Evolutionary conservation across 2,113 vertebrate species (phyloP).

Genomic region (Elephantulus edwardii): DNA sequence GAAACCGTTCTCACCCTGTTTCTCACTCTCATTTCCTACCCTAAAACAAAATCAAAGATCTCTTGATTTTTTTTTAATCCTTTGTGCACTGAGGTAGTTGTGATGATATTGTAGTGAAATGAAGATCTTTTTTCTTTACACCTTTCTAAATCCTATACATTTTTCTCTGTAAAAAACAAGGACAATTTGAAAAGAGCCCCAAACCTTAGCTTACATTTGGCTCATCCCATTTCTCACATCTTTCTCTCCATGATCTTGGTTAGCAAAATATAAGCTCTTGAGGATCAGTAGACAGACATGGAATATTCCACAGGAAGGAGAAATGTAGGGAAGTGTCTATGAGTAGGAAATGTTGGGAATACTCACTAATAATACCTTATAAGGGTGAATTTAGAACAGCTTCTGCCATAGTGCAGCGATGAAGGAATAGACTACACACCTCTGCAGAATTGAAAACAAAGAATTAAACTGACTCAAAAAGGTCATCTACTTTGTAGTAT

Average conservation of each 20-base stretch:
- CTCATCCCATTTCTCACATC: not conserved
- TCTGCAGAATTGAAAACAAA: not conserved
- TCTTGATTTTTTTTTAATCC: not conserved
- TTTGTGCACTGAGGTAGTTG: not conserved
- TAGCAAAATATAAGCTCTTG: not conserved
- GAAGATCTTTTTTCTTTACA: not conserved
- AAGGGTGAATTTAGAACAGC: not conserved
- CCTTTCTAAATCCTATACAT: not conserved
- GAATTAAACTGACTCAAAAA: not conserved
- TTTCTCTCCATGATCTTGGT: not conserved
- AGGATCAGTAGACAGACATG: not conserved
- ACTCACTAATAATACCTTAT: not conserved
- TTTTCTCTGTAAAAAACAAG: not conserved
- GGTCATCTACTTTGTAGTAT: not conserved
- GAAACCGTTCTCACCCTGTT: not conserved
- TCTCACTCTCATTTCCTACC: not conserved
- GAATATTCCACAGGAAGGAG: not conserved
- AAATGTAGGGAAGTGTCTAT: not conserved
- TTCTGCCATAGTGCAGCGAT: not conserved
- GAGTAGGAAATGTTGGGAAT: not conserved
- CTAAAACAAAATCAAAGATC: not conserved
- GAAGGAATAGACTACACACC: not conserved
- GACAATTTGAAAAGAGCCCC: not conserved
- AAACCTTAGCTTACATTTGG: not conserved
- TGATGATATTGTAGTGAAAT: not conserved